Percentiles rank a stretch among this genome's conserved stretches.
Conservation (phyloP, 2,113 vertebrate genomes). For the Calonectris borealis region DNA sequence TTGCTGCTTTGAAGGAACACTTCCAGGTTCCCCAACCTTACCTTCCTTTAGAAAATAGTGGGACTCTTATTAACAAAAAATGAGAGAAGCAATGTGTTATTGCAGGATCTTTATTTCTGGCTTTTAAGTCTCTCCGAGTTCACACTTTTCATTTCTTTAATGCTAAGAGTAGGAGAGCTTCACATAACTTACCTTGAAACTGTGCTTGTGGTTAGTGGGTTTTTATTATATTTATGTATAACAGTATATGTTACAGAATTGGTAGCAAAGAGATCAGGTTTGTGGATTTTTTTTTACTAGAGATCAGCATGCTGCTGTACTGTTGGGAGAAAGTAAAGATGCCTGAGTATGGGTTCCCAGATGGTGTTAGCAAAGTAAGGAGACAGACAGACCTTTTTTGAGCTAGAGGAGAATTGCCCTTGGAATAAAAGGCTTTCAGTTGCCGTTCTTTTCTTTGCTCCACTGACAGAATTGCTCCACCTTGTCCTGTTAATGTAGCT, state of each 20-base stretch:
- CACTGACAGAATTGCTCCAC: not conserved
- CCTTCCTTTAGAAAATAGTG: not conserved
- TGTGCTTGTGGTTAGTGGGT: not conserved
- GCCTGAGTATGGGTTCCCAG: not conserved
- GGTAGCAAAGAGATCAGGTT: not conserved
- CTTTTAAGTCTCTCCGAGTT: not conserved
- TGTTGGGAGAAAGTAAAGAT: not conserved
- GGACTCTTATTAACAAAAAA: not conserved
- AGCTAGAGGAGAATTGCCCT: not conserved
- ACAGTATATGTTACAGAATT: not conserved
- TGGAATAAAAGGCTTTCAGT: not conserved
- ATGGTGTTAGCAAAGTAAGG: not conserved
- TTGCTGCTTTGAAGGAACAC: not conserved
- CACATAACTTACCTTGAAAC: not conserved
- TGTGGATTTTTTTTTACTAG: not conserved
- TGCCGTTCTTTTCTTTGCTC: not conserved
- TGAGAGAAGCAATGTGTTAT: not conserved
- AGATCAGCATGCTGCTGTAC: not conserved
- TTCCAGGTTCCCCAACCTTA: not conserved
- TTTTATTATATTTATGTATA: not conserved
- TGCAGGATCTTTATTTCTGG: not conserved
- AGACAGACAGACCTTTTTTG: not conserved
- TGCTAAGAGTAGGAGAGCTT: not conserved
- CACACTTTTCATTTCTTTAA: rapidly evolving
- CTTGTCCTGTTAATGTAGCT: not conserved